Conservation (phyloP, 2,113 vertebrate genomes). For the Pelusios castaneus region DNA sequence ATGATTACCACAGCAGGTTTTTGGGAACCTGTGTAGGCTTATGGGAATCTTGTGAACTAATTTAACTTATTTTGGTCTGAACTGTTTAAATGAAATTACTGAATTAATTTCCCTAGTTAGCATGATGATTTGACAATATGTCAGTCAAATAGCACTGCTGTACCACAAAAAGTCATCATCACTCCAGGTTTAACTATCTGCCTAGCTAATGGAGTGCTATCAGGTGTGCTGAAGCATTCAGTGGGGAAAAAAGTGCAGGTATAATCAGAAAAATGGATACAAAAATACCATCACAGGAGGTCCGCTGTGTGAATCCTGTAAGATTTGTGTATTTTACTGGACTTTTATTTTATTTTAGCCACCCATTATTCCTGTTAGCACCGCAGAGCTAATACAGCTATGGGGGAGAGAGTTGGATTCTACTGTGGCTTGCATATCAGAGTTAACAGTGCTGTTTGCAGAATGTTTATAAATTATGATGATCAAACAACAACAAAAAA, state of each 20-base stretch:
- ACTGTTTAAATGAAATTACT: background rate
- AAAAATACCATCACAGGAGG: no score
- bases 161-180: background rate
- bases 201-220: background rate
- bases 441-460: no score
- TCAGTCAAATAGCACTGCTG: background rate
- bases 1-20: background rate
- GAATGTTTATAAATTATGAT: background rate
- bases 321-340: background rate
- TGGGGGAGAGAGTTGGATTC: background rate
- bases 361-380: background rate
- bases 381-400: accelerated
- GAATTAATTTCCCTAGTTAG: background rate
- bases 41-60: background rate
- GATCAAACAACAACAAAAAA: background rate
- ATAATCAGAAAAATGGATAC: background rate
- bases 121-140: background rate
- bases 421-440: background rate
- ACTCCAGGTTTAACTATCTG: background rate
- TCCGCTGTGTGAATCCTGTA: background rate
- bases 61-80: background rate
- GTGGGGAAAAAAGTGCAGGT: background rate
- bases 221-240: background rate
- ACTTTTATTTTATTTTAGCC: background rate
- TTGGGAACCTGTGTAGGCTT: background rate